These are phyloP conservation scores for Diachrysia chrysitis DNA, from an alignment of 2,888 invertebrate genomes.

Conservation along the genomic window DNA sequence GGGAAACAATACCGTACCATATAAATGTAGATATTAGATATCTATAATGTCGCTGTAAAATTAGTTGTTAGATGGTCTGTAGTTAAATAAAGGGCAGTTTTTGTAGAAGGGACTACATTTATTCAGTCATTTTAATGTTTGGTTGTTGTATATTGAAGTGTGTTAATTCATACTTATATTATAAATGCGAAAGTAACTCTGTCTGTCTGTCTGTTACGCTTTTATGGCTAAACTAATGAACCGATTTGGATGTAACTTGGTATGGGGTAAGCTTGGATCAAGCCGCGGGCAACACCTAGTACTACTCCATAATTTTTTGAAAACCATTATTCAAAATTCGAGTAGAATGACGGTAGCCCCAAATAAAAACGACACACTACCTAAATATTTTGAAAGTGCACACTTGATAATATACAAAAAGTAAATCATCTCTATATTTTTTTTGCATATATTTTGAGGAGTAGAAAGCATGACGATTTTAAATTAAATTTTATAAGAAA, in stretches of 20 bases:
- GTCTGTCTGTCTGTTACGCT: too few species aligned
- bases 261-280: too few species aligned
- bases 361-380: neutral
- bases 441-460: neutral
- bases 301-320: too few species aligned
- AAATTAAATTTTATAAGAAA: neutral
- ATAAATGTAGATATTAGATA: neutral
- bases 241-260: too few species aligned
- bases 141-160: too few species aligned
- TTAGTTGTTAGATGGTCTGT: neutral
- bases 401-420: neutral
- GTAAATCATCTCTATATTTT: neutral
- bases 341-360: too few species aligned
- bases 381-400: neutral
- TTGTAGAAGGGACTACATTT: neutral
- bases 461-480: neutral
- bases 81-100: neutral
- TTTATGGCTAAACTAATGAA: too few species aligned
- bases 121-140: too few species aligned
- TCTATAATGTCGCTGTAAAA: neutral
- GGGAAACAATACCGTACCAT: conserved; percentile 1
- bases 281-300: too few species aligned
- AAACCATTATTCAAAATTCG: too few species aligned
- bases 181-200: too few species aligned
- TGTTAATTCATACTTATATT: too few species aligned